Evolutionary conservation across 2,888 invertebrate species (phyloP), one percentile per base, ranked within the genome.

Genomic region (Caenorhabditis sp.): DNA sequence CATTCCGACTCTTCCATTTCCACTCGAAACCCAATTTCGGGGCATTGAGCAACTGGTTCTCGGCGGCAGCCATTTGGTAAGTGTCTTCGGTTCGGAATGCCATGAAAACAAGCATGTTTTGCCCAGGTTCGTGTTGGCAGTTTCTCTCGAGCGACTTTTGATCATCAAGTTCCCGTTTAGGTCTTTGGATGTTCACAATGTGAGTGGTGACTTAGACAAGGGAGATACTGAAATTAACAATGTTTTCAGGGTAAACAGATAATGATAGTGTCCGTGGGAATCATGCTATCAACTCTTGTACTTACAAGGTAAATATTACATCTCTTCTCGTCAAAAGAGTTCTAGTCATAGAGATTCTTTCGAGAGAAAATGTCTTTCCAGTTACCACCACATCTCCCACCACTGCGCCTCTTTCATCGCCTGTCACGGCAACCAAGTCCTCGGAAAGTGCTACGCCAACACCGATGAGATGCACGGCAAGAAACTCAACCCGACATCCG

Each of bases 121-220:
- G 50, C 71, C n/a, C n/a, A 87, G 87, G 87, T 87, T 88, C 55
- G 87, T 88, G 18, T 60, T 88, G 47, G 88, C 88, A n/a, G 83
- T 88, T 50, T 87, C 86, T 3, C 55, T 88, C 2, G 88, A 88
- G 40, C 77, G 88, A 55, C 82, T 88, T 53, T 72, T 88, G 56
- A 85, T 88, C 74, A 87, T 88, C 79, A 86, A 86, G 60, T 88
- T 85, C 58, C 88, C 88, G 6, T 88, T 88, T 58, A 65, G 88
- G 47, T 86, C 87, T 13, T 77, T 88, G 47, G 86, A 86, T 62
- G 82, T 62, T 13, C 69, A 85, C 69, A 85, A 85, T 70, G 88
- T 86, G 51, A 72, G 82, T 55, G 58, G 22, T 51, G 18, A 32
- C 4, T 9, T 4, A 13, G 24, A 32, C 11, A 22, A 26, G 50